Percentiles rank a stretch among this genome's conserved stretches.
Conservation (phyloP, 1,140 invertebrate genomes). For the Macrocentrus cingulum region DNA sequence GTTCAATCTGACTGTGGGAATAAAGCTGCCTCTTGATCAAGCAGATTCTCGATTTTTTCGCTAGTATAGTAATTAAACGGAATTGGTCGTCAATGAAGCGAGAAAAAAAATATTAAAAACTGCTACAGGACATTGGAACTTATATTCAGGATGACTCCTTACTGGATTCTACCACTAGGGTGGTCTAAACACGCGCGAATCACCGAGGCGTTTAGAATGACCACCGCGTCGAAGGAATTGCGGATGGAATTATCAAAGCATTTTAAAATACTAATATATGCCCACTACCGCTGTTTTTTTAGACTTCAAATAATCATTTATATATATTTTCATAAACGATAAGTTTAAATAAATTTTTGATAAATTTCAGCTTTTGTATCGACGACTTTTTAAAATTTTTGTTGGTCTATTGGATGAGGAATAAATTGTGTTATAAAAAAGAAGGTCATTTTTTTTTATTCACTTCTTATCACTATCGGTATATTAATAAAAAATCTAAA, state of each 20-base stretch:
- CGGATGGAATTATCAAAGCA: slow-evolving; percentile 28
- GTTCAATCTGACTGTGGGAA: background rate
- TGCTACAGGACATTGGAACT: background rate
- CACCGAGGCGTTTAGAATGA: slow-evolving; percentile 48
- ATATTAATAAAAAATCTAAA: no score
- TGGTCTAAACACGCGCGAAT: slow-evolving; percentile 41
- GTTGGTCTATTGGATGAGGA: no score
- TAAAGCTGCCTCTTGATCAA: slow-evolving; percentile 16
- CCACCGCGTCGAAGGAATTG: slow-evolving; percentile 43
- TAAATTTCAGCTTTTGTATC: no score
- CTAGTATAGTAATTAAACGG: slow-evolving; percentile 7
- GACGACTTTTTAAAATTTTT: no score
- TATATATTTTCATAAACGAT: background rate
- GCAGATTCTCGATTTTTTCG: slow-evolving; percentile 8
- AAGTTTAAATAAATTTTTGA: no score
- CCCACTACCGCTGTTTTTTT: slow-evolving; percentile 8
- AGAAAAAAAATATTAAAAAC: slow-evolving; percentile 6
- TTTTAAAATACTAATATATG: slow-evolving; percentile 6
- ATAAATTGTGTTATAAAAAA: no score
- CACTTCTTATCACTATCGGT: no score
- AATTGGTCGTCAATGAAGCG: background rate
- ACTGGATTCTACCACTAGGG: slow-evolving; percentile 38
- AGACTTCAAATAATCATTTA: background rate
- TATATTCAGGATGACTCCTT: background rate
- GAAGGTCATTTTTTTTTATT: no score